Evolutionary conservation across 2,888 invertebrate genomes (phyloP).

Genomic region (Coremacera marginata): DNA sequence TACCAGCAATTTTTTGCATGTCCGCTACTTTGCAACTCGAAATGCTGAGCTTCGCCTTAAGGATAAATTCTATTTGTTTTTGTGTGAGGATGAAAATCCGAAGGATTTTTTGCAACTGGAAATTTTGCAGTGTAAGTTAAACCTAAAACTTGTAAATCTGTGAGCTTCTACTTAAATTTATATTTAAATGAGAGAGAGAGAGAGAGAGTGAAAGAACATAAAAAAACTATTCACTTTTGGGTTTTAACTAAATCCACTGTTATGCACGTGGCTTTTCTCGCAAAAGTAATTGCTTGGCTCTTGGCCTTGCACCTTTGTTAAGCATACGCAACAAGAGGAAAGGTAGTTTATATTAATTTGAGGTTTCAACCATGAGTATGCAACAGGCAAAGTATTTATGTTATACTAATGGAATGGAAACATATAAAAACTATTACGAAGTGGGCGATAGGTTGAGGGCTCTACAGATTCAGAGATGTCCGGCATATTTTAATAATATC

Average conservation of each 20-base stretch:
- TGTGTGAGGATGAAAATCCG: conserved; percentile 61
- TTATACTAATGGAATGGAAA: too few species aligned
- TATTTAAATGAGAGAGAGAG: not conserved
- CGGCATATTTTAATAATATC: too few species aligned
- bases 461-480: too few species aligned
- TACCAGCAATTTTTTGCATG: conserved; percentile 59
- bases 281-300: conserved; percentile 39
- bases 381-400: too few species aligned
- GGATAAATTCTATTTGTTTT: conserved; percentile 65
- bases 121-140: conserved; percentile 64
- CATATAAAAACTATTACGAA: too few species aligned
- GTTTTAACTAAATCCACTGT: conserved; percentile 21
- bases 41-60: conserved; percentile 62
- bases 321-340: not conserved
- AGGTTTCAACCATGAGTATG: too few species aligned
- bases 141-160: not conserved
- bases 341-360: too few species aligned
- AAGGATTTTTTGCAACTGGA: conserved; percentile 56
- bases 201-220: not conserved
- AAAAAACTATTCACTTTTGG: conserved; percentile 17
- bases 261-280: conserved; percentile 23
- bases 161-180: not conserved
- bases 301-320: conserved; percentile 17
- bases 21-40: conserved; percentile 65
- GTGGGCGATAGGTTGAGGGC: too few species aligned